Percentiles rank a stretch among this genome's conserved stretches.
Evolutionary conservation across 2,888 invertebrate genomes (phyloP).

Genomic region (Heliconius hortense): DNA sequence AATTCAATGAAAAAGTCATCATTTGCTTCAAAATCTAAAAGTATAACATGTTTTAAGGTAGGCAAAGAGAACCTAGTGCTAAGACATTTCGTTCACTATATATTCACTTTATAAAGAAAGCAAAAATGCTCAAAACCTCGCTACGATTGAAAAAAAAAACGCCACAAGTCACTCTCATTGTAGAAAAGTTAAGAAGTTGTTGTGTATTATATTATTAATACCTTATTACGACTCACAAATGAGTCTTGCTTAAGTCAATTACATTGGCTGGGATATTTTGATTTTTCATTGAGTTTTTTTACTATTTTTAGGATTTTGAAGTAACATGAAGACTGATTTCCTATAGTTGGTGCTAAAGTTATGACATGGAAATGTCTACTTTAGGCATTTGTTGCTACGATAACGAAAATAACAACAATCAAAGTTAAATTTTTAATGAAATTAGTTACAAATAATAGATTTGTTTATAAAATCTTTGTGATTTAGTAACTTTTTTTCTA

Average conservation of each 20-base stretch:
- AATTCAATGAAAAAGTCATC: not conserved
- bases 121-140: slow-evolving; percentile 24
- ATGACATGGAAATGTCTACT: not conserved
- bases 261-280: slow-evolving; percentile 50
- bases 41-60: too few relatives aligned
- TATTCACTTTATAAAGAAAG: not conserved
- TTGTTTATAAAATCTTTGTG: slow-evolving; percentile 1
- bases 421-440: not conserved
- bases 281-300: slow-evolving; percentile 28
- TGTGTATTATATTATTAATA: slow-evolving; percentile 38
- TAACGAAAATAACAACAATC: too few relatives aligned
- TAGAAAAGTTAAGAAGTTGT: slow-evolving; percentile 41
- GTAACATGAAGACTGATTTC: slow-evolving; percentile 7
- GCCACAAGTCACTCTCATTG: slow-evolving; percentile 31
- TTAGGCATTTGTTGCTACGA: too few relatives aligned
- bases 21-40: too few relatives aligned
- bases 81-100: not conserved
- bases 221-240: slow-evolving; percentile 28
- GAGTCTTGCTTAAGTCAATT: slow-evolving; percentile 20
- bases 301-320: not conserved
- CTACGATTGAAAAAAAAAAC: not conserved
- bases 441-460: slow-evolving; percentile 13
- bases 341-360: not conserved
- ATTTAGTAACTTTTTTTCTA: slow-evolving; percentile 8
- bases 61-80: not conserved